Evolutionary conservation across 2,113 vertebrate species (phyloP), one percentile per base, ranked within the genome.

Genomic region (Sprattus sprattus): DNA sequence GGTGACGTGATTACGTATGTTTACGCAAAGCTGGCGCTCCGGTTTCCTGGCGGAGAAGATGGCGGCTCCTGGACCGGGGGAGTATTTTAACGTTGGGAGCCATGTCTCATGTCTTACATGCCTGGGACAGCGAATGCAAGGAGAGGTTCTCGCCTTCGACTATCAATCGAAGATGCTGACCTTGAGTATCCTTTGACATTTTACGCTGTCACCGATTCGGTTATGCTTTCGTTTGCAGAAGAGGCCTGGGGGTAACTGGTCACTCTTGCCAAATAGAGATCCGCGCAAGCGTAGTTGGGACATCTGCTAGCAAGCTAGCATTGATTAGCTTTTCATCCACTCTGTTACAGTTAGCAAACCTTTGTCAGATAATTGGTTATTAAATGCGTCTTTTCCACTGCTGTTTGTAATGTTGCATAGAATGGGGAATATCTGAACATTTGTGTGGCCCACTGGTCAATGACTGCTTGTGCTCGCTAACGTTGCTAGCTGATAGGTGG

Each of bases 61-160:
- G 97, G 97, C 97, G 96, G 97, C 97, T 97, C 97, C 97, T 96
- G 97, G 96, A 96, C 97, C 97, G 95, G 97, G 97, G 95, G 97
- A 98, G 96, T 98, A 96, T 95, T 97, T 98, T 93, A 97, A 95
- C 94, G 96, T 99, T 93, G 97, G 97, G 94, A 98, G 97, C 96
- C 97, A 97, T 95, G 96, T 98, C 94, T 97, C 96, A 84, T 95
- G 95, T 92, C 94, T 95, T 92, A 96, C 95, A 84, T 96, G 96
- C 94, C 93, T 96, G 92, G 95, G 95, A 89, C 94, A 96, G 94
- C 94, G 94, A 86, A 92, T 97, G 85, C 96, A 96, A 85, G 96
- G 96, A 85, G 96, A 97, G 90, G 96, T 97, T 90, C 94, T 97
- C 86, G 96, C 96, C 88, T 96, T 97, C 89, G 96, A 97, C 91